Base-by-base conservation (phyloP, 2,888 invertebrate species). In the Eristalinus aeneus region DNA sequence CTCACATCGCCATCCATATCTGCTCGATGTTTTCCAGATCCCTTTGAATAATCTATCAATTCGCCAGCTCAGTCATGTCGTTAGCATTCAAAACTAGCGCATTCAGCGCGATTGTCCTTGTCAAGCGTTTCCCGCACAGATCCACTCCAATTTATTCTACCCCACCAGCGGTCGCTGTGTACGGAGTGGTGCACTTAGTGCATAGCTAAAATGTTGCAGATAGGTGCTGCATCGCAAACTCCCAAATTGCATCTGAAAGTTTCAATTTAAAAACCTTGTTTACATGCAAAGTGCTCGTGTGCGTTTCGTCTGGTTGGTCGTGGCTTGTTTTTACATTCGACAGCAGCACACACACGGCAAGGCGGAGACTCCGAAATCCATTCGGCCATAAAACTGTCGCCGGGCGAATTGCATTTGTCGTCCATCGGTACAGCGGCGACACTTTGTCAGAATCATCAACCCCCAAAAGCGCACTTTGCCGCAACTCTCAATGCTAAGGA, bases 201-300 rank as follows among this genome's bases (percentile, higher is more conserved):
- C 61, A 63, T 71, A 75, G 53, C 31, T 58, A 32, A 36, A 46
- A 46, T 46, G 46, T 46, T 46, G 46, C 46, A 46, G 46, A 22
- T 77, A 67, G 73, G 60, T 73, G 75, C 39, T 64, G 61, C 82
- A 78, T 86, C 86, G 74, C 77, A 74, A 77, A 81, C 77, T 64
- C 74, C 32, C 39, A 78, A 86, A 86, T 86, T 82, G 82, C 82
- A 86, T 86, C 67, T 71, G 74, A 86, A 86, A 86, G 60, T 86
- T 86, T 86, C 86, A 86, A 86, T 86, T 86, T 86, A 78, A 86
- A 86, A 86, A 78, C 65, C 86, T 86, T 86, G 86, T 86, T 86
- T 86, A 86, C 86, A 86, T 86, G 86, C 82, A 81, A 80, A 74
- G 77, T 82, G 82, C 86, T 78, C 56, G 71, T 81, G 60, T 61